A percentile compares a stretch with the other conserved stretches of the same genome.
Conservation (phyloP, 1,140 invertebrate species). For the Magallana ariakensis region DNA sequence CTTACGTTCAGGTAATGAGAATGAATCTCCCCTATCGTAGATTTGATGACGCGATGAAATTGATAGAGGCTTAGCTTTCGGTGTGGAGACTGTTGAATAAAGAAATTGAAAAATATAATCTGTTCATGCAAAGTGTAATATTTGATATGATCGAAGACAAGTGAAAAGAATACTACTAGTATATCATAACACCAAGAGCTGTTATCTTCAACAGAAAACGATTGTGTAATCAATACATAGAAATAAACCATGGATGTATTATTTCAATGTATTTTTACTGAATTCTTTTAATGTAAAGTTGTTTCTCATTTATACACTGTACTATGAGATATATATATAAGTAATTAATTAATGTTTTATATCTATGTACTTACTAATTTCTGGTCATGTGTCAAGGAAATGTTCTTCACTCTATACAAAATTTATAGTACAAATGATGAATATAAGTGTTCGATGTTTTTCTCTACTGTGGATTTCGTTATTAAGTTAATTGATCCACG, state of each 20-base stretch:
- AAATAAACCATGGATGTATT: too few species aligned
- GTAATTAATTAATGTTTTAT: too few species aligned
- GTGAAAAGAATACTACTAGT: background rate
- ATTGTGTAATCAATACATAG: background rate
- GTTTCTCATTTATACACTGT: too few species aligned
- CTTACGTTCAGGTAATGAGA: background rate
- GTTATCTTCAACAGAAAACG: background rate
- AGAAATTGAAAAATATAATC: background rate
- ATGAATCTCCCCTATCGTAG: background rate
- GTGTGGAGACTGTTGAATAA: background rate
- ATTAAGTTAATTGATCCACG: too few species aligned
- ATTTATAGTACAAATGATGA: background rate
- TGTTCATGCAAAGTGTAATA: background rate
- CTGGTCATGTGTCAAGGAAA: too few species aligned
- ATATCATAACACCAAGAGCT: background rate
- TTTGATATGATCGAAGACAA: background rate
- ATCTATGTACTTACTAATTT: background rate
- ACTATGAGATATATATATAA: background rate
- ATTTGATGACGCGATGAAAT: slow-evolving; percentile 6
- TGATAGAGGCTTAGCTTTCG: background rate
- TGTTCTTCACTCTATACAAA: background rate
- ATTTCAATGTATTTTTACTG: too few species aligned
- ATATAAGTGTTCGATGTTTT: too few species aligned
- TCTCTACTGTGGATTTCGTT: too few species aligned
- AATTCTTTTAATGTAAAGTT: background rate